Percentiles rank a stretch among this genome's conserved stretches.
Evolutionary conservation across 2,797 vertebrate species (phyloP).

Genomic region (Tapera naevia): DNA sequence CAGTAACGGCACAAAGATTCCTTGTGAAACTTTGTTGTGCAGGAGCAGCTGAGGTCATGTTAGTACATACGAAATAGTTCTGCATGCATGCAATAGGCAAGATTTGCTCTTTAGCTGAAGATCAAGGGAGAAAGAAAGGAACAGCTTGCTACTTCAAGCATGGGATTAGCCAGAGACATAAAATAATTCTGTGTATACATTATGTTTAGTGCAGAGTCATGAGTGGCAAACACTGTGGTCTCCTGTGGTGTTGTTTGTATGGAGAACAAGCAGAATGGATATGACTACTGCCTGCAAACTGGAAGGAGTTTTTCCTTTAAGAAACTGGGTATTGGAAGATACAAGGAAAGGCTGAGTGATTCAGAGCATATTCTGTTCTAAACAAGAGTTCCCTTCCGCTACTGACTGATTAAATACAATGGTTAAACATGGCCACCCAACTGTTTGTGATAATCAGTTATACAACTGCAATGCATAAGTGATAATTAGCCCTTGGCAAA

Average conservation of each 20-base stretch:
- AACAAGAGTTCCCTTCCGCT: not conserved
- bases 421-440: not conserved
- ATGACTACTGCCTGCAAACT: not conserved
- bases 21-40: not conserved
- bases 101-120: not conserved
- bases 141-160: not conserved
- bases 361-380: not conserved
- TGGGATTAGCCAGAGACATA: not conserved
- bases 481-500: conserved; percentile 4
- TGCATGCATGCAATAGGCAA: not conserved
- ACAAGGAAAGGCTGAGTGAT: not conserved
- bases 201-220: not conserved
- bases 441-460: not conserved
- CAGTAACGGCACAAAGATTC: not conserved
- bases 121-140: not conserved
- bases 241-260: not conserved
- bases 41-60: not conserved
- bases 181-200: not conserved
- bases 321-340: not conserved
- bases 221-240: not conserved
- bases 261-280: not conserved
- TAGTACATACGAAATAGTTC: not conserved
- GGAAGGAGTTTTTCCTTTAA: not conserved
- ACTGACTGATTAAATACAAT: conserved; percentile 18
- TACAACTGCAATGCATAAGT: not conserved